Evolutionary conservation across 2,113 vertebrate species (phyloP), one percentile per base, ranked within the genome.

Genomic region (Syrrhaptes paradoxus): DNA sequence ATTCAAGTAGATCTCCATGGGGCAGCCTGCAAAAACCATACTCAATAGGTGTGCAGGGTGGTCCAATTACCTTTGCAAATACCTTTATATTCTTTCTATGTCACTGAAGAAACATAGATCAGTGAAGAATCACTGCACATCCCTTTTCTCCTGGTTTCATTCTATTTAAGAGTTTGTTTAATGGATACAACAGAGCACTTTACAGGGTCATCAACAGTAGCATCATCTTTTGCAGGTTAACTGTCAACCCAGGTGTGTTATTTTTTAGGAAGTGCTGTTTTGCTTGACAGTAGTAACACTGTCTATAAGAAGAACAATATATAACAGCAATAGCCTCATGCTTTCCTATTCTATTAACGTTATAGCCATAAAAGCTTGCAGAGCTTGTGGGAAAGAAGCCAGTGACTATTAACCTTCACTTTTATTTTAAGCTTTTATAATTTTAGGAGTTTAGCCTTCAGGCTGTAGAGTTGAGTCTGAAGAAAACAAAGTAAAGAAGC

Each of bases 371-470:
- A 83, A 85, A 89, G 71, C 29, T 63, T 84, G 31, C 31, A 79
- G 22, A 88, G 52, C 31, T 82, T 82, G 43, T 85, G 77, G 79
- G 70, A 89, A 80, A 41, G 36, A 45, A 85, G 72, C 54, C 82
- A 96, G 29, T 74, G 73, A 94, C 66, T 51, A 88, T 88, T 83
- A 96, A 87, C 36, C 66, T 92, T 91, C 21, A 17, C 72, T 94
- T 94, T 94, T 73, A 85, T 76, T 92, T 93, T 85, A 76, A 1
- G 4, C 46, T 85, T 88, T 86, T 75, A 38, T 58, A 80, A 73
- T 77, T 92, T 63, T 34, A 63, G 9, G 62, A 90, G 67, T 90
- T 94, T 85, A 68, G 85, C 61, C 78, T 81, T 67, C 21, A 79
- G 45, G 59, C 51, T 94, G 31, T 54, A 49, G 32, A 77, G 48